A percentile compares a stretch with the other conserved stretches of the same genome.
Evolutionary conservation across 2,113 vertebrate genomes (phyloP).

Genomic region (Amphilophus citrinellus): DNA sequence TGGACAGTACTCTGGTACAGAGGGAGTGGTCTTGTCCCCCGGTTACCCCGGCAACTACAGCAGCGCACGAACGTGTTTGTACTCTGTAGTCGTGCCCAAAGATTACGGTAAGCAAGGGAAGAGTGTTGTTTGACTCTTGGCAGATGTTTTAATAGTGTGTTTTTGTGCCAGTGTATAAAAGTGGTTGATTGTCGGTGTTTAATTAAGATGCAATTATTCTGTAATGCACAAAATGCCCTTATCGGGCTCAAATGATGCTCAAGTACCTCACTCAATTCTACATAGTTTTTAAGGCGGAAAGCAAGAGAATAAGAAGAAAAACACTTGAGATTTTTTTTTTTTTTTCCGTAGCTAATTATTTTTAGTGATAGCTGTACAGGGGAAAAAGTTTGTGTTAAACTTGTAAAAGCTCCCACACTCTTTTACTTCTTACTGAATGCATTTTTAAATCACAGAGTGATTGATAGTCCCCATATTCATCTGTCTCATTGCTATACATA

Average conservation of each 20-base stretch:
- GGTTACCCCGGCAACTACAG: conserved; percentile 97
- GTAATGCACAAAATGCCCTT: not conserved
- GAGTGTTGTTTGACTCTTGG: not conserved
- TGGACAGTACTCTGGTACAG: conserved; percentile 91
- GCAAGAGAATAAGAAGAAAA: not conserved
- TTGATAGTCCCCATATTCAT: conserved; percentile 26
- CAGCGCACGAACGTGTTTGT: conserved; percentile 89
- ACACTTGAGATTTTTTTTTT: not conserved
- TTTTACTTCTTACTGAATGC: not conserved
- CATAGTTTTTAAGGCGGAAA: not conserved
- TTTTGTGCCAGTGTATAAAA: not conserved
- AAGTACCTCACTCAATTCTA: not conserved
- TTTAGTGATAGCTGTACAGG: not conserved
- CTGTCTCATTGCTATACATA: conserved; percentile 5
- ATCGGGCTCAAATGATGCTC: not conserved
- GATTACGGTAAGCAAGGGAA: conserved; percentile 88
- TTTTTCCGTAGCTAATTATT: not conserved
- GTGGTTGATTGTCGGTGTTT: not conserved
- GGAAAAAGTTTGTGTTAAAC: conserved; percentile 26
- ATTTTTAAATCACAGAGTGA: conserved; percentile 23
- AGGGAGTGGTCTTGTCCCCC: conserved; percentile 95
- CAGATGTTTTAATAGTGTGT: conserved; percentile 4
- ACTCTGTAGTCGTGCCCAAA: conserved; percentile 92
- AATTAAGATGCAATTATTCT: conserved; percentile 3
- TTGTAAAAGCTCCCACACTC: conserved; percentile 17